Evolutionary conservation across 1,140 invertebrate genomes (phyloP).

Genomic region (Drosophila ercepeae): DNA sequence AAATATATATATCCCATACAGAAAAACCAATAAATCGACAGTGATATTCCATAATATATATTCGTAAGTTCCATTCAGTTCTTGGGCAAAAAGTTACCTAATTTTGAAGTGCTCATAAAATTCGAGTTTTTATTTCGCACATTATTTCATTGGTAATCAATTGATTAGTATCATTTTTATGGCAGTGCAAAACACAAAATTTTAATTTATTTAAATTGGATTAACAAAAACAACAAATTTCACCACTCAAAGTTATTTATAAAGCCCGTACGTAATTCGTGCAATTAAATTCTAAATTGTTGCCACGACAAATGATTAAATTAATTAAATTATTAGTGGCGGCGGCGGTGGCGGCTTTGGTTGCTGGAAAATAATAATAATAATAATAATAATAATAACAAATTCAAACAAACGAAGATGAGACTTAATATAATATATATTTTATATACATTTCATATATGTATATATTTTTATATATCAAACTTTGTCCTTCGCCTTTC

Average conservation of each 20-base stretch:
- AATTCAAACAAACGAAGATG: slow-evolving; percentile 14
- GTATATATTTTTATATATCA: slow-evolving; percentile 5
- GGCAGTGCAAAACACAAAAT: slow-evolving; percentile 4
- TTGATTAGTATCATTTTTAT: slow-evolving; percentile 28
- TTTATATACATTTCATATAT: slow-evolving; percentile 1
- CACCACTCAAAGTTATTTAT: slow-evolving; percentile 21
- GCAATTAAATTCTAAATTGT: slow-evolving; percentile 74
- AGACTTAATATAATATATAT: slow-evolving; percentile 3
- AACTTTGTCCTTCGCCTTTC: slow-evolving; percentile 58
- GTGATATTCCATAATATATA: neutral
- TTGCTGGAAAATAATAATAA: slow-evolving; percentile 23
- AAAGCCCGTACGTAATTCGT: slow-evolving; percentile 60
- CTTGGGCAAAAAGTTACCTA: neutral
- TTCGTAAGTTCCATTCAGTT: neutral
- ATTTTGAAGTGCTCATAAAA: neutral
- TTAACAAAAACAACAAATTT: slow-evolving; percentile 1
- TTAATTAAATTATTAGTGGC: slow-evolving; percentile 66
- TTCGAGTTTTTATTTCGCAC: neutral
- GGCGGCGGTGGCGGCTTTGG: too few species aligned
- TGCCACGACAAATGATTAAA: slow-evolving; percentile 62
- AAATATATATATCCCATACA: neutral
- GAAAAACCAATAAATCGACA: neutral
- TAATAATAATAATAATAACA: too few species aligned
- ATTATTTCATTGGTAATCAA: slow-evolving; percentile 29
- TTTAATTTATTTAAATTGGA: slow-evolving; percentile 4